phyloP scores from a whole-genome alignment of 2,888 invertebrate genomes.

The Leptinotarsa peninsularis region DNA sequence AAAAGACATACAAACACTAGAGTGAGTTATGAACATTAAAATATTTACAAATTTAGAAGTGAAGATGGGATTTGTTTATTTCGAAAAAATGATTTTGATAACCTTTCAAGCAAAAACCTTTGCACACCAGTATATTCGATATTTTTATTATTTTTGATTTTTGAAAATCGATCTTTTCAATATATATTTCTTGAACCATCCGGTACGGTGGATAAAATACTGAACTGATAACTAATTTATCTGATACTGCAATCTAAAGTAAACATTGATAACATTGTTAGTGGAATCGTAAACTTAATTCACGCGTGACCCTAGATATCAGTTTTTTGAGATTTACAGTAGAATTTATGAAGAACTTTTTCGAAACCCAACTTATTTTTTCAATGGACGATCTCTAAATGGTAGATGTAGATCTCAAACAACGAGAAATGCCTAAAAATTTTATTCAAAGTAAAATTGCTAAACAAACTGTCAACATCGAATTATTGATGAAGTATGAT shows the following conservation, averaged over 20 bases:
- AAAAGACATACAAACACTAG: no score
- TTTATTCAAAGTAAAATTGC: not conserved
- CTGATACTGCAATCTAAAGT: conserved; percentile 12
- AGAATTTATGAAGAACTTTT: not conserved
- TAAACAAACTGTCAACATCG: conserved; percentile 14
- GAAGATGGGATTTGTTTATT: no score
- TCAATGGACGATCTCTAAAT: not conserved
- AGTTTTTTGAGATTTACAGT: conserved; percentile 5
- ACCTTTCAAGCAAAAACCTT: no score
- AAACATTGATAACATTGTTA: conserved; percentile 13
- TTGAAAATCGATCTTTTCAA: no score
- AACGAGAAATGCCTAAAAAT: conserved; percentile 12
- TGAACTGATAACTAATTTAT: no score
- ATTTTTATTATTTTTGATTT: no score
- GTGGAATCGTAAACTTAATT: not conserved
- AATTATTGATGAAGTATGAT: conserved; percentile 1
- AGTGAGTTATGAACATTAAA: no score
- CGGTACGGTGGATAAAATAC: no score
- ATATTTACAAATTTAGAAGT: no score
- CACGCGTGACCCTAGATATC: not conserved
- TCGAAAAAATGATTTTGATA: no score
- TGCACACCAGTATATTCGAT: no score
- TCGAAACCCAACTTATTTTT: not conserved
- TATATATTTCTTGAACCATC: no score
- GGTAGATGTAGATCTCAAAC: not conserved